Conservation (phyloP, 2,797 vertebrate genomes). For the Hylomyscus alleni region DNA sequence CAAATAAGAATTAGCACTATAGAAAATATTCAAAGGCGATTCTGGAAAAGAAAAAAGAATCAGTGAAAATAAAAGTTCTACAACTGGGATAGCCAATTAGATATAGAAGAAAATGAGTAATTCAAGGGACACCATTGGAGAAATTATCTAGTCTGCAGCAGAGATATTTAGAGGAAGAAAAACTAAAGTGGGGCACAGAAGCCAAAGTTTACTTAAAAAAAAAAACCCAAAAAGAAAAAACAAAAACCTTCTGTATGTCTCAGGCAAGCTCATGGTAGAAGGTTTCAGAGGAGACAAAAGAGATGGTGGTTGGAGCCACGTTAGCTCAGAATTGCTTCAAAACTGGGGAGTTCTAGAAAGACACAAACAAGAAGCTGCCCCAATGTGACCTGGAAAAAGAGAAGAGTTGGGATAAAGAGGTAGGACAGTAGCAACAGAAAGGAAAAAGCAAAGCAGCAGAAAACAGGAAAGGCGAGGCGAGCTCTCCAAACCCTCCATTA, state of each 20-base stretch:
- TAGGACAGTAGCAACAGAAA: neutral
- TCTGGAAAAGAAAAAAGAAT: slow-evolving; percentile 12
- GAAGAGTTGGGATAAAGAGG: neutral
- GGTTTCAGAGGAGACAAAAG: neutral
- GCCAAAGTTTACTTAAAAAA: neutral
- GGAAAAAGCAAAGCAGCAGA: neutral
- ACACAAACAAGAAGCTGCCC: neutral
- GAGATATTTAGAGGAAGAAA: neutral
- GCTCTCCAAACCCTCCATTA: neutral
- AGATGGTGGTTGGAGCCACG: neutral
- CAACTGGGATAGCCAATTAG: neutral
- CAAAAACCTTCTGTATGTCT: neutral
- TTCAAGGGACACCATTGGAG: neutral
- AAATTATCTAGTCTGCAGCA: neutral
- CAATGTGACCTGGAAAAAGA: neutral
- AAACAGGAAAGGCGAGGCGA: neutral
- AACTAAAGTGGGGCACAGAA: neutral
- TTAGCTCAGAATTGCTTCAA: neutral
- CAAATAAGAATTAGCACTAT: neutral
- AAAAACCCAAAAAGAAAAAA: neutral
- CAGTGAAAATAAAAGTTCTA: neutral
- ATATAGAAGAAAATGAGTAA: neutral
- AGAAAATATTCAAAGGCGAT: neutral
- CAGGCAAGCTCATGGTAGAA: neutral
- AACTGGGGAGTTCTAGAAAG: neutral